phyloP scores from a whole-genome alignment of 2,888 invertebrate species.

The Drosophila antonietae region DNA sequence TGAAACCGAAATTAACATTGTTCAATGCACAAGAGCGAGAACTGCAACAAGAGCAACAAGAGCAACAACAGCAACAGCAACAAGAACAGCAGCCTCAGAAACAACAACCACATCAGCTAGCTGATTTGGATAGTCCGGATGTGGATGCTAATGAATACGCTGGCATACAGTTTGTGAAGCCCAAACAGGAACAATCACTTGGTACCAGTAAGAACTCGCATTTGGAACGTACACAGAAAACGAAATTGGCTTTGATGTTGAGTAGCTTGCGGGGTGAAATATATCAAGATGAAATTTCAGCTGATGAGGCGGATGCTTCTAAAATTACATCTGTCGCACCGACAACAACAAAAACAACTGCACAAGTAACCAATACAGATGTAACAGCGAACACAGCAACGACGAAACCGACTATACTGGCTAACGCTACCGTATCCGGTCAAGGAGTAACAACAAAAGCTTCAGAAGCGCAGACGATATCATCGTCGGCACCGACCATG shows the following conservation, averaged over 20 bases:
- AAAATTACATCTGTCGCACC: not conserved
- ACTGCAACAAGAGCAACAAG: conserved; percentile 16
- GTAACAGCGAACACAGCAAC: conserved; percentile 28
- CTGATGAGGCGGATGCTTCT: conserved; percentile 58
- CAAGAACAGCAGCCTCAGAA: not conserved
- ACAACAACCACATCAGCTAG: conserved; percentile 39
- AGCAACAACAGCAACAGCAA: not conserved
- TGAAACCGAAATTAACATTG: conserved; percentile 81
- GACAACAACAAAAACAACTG: conserved; percentile 18
- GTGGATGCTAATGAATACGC: conserved; percentile 67
- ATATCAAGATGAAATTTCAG: conserved; percentile 69
- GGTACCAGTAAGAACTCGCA: conserved; percentile 65
- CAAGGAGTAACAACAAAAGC: not conserved
- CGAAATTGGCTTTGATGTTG: conserved; percentile 83
- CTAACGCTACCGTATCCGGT: not conserved
- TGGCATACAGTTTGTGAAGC: conserved; percentile 83
- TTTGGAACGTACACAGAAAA: conserved; percentile 81
- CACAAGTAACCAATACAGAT: conserved; percentile 6
- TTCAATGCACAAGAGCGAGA: conserved; percentile 75
- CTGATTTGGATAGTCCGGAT: conserved; percentile 43
- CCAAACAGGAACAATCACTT: conserved; percentile 73
- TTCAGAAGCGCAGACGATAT: not conserved
- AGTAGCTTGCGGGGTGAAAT: conserved; percentile 83
- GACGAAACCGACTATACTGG: not conserved
- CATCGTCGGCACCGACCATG: not conserved